Evolutionary conservation across 2,888 invertebrate genomes (phyloP), one percentile per base, ranked within the genome.

Genomic region (Ctena decussata): DNA sequence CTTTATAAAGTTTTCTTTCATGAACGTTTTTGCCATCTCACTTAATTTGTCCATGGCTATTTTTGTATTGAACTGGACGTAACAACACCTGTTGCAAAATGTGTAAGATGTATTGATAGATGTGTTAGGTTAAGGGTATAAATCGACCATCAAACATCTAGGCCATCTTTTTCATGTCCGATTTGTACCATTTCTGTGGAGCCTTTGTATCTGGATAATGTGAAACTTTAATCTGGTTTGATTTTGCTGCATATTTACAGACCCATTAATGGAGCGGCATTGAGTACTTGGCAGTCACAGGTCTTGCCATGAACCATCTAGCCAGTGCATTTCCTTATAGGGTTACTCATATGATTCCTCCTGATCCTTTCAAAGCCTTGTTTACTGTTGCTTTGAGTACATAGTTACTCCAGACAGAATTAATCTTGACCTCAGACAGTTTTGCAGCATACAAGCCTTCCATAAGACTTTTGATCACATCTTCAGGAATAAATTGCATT

Each of bases 291-390:
- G 79, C 41, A 24, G 76, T 37, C 12, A 84, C n/a, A 24, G 80
- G 77, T 12, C 80, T 70, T 21, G 84, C 71, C 12, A 76, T 35
- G 49, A 84, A 80, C 84, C 80, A 80, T 21, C 84, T 41, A 8
- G 65, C 76, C n/a, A 84, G 65, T 21, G 84, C 73, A 77, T 72
- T 65, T n/a, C 74, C 76, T 39, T 44, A 49, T 12, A n/a, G n/a
- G 44, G 73, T 84, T 6, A 84, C 69, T 8, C 80, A 76, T n/a
- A 73, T 80, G 21, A 84, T 80, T 21, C 65, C 77, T n/a, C 76
- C 77, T 37, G 44, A 30, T 0, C 53, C 46, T 39, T 80, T 80
- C 18, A 84, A 35, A 6, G 41, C 65, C 30, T 84, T 84, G 21
- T 80, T 84, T 37, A 72, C 32, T 6, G 41, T 41, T 41, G n/a